These are phyloP conservation scores for Cotesia vestalis DNA, from an alignment of 1,140 invertebrate genomes.

Conservation along the genomic window DNA sequence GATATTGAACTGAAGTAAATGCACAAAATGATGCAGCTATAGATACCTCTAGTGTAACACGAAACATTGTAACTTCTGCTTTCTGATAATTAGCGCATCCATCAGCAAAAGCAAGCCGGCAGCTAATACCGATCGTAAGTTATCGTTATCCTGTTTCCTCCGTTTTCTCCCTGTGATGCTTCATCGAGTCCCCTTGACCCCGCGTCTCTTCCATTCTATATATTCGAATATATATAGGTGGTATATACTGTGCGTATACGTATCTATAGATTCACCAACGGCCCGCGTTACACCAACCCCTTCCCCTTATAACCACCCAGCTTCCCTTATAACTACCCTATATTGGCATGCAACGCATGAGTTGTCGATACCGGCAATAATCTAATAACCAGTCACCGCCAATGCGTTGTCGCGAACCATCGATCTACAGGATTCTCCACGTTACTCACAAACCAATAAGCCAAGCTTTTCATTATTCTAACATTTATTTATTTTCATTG, in stretches of 20 bases:
- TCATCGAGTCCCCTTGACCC: constrained; percentile 25
- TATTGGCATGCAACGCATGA: constrained; percentile 54
- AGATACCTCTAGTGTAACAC: constrained; percentile 40
- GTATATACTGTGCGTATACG: constrained; percentile 27
- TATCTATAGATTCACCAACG: constrained; percentile 31
- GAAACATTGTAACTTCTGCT: constrained; percentile 65
- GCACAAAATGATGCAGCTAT: neutral
- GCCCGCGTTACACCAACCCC: constrained; percentile 26
- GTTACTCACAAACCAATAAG: constrained; percentile 56
- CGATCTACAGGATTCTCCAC: constrained; percentile 58
- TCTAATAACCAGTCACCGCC: constrained; percentile 65
- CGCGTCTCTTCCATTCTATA: constrained; percentile 22
- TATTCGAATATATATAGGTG: constrained; percentile 35
- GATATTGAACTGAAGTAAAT: too few species aligned
- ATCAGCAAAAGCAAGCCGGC: constrained; percentile 64
- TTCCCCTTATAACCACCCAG: constrained; percentile 29
- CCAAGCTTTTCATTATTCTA: constrained; percentile 17
- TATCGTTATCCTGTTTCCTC: constrained; percentile 64
- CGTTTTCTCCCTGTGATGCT: constrained; percentile 49
- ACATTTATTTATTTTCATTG: neutral
- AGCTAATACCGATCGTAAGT: constrained; percentile 67
- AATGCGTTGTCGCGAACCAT: constrained; percentile 59
- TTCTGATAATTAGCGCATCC: constrained; percentile 68
- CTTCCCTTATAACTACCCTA: constrained; percentile 34
- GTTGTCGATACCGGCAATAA: constrained; percentile 65